Conservation (phyloP, 2,797 vertebrate genomes). For the Neomorphus geoffroyi region DNA sequence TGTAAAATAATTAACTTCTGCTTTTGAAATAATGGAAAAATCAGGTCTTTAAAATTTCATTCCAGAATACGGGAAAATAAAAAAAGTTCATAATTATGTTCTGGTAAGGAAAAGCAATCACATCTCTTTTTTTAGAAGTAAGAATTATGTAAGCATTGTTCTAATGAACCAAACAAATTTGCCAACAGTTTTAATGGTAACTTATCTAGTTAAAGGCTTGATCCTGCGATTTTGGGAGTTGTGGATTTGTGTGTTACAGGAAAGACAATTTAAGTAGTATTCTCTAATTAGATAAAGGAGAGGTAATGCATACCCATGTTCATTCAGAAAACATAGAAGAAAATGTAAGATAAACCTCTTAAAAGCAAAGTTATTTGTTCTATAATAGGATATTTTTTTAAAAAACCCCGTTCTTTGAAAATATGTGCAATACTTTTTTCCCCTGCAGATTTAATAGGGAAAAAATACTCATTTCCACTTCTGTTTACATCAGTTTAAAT, state of each 20-base stretch:
- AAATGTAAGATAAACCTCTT: not conserved
- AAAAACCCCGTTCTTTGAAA: not conserved
- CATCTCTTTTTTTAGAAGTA: not conserved
- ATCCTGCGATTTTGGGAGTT: not conserved
- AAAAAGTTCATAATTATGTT: not conserved
- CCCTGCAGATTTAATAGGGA: not conserved
- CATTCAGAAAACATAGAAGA: not conserved
- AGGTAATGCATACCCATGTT: not conserved
- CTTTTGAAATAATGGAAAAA: not conserved
- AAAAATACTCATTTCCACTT: not conserved
- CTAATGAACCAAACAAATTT: not conserved
- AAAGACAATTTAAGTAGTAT: not conserved
- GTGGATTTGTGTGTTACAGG: not conserved
- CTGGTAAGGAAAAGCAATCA: not conserved
- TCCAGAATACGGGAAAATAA: not conserved
- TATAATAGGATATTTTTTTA: not conserved
- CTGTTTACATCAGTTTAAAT: not conserved
- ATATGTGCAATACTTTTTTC: slow-evolving; percentile 46
- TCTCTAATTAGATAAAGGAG: not conserved
- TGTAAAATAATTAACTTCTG: not conserved
- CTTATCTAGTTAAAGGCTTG: not conserved
- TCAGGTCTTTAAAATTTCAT: slow-evolving; percentile 1
- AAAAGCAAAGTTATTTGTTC: not conserved
- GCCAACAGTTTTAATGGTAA: not conserved
- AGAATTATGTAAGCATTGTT: not conserved